phyloP scores from a whole-genome alignment of 2,888 invertebrate genomes.

The Anagyrus pseudococci region DNA sequence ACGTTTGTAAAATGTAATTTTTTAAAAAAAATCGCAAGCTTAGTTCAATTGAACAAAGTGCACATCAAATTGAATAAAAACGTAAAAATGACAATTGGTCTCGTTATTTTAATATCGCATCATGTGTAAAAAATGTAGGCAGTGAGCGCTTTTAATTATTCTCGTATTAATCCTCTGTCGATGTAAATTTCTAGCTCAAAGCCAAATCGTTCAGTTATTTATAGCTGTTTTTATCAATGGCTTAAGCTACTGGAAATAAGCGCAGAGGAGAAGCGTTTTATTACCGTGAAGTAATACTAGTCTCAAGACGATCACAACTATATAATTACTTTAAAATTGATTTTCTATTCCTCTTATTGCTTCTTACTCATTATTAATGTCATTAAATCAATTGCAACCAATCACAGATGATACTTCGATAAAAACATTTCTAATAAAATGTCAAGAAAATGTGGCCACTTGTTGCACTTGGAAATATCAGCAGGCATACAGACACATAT shows the following conservation, averaged over 20 bases:
- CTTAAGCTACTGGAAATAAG: background rate
- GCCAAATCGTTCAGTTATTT: background rate
- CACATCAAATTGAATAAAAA: background rate
- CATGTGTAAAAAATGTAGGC: conserved; percentile 19
- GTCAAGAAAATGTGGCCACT: conserved; percentile 22
- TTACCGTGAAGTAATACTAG: no score
- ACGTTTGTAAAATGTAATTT: background rate
- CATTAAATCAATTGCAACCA: conserved; percentile 2
- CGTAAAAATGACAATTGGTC: conserved; percentile 13
- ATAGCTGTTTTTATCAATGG: background rate
- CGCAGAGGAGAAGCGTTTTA: conserved; percentile 1
- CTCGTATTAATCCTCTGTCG: background rate
- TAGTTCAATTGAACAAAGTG: background rate
- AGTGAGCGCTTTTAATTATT: conserved; percentile 18
- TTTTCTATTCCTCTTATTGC: conserved; percentile 19
- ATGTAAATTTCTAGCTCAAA: background rate
- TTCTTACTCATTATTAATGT: conserved; percentile 2
- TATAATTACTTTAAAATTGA: conserved; percentile 20
- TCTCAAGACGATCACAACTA: background rate
- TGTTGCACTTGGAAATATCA: conserved; percentile 24
- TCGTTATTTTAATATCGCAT: background rate
- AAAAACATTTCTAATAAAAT: conserved; percentile 2
- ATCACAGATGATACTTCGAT: conserved; percentile 14
- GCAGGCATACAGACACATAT: conserved; percentile 28
- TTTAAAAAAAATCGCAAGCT: background rate